Conservation (phyloP, 1,140 invertebrate genomes). For the Ceratina calcarata region DNA sequence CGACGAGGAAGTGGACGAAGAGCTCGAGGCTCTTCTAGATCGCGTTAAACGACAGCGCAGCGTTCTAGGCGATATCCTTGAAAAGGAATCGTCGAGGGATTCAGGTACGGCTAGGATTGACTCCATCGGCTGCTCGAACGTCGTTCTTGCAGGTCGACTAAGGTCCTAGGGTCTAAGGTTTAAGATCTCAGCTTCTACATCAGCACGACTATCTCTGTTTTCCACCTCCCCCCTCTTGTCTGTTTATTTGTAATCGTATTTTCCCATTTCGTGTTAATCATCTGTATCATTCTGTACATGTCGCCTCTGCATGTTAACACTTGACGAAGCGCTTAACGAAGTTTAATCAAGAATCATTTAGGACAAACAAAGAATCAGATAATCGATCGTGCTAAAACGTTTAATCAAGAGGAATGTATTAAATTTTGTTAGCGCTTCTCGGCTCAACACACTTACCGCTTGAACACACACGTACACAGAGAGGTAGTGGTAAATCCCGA, state of each 20-base stretch:
- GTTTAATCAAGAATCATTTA: conserved; percentile 8
- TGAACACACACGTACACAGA: not conserved
- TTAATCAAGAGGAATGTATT: not conserved
- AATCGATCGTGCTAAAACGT: not conserved
- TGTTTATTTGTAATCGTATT: not conserved
- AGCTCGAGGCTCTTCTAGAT: conserved; percentile 83
- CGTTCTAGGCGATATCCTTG: conserved; percentile 85
- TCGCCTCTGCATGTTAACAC: not conserved
- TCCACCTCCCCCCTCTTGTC: not conserved
- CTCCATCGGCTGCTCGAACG: conserved; percentile 24
- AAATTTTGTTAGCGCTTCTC: conserved; percentile 27
- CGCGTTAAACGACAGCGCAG: conserved; percentile 85
- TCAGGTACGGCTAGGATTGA: conserved; percentile 52
- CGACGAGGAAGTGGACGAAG: conserved; percentile 81
- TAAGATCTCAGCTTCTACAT: conserved; percentile 3
- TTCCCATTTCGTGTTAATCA: not conserved
- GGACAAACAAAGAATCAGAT: not conserved
- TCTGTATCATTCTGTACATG: not conserved
- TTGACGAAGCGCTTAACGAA: not conserved
- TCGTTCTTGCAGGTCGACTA: conserved; percentile 25
- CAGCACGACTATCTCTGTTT: not conserved
- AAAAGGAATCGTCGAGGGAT: conserved; percentile 82
- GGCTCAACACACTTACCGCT: conserved; percentile 3
- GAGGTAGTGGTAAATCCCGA: not conserved
- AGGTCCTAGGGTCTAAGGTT: too few relatives aligned